Base-by-base conservation (phyloP, 2,888 invertebrate species). In the Synergus umbraculus region DNA sequence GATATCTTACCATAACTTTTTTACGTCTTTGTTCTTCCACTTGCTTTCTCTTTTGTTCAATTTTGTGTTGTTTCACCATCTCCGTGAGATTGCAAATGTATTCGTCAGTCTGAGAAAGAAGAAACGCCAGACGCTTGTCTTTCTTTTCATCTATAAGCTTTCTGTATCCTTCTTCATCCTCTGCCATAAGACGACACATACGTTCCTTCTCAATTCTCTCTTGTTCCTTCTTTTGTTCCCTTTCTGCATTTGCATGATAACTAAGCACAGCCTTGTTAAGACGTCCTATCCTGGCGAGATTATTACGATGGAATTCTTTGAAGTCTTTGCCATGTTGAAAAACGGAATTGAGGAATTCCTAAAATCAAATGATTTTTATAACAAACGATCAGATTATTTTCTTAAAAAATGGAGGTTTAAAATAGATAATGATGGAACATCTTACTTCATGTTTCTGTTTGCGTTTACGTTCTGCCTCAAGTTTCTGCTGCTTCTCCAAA, bases 81-180 rank as follows among this genome's bases (percentile, higher is more conserved):
- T 98, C 98, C 0, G 98, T 99, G 82, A 99, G 95, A 92, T 98
- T 99, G 86, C 96, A 95, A 88, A 99, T 98, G 91, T 99, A 99
- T 91, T 99, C 99, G 93, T 99, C 99, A 2, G 99, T 99, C 93
- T 99, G 99, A 0, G 98, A 97, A 76, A 99, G 94, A 77, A 99
- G 94, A 95, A 99, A 99, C 76, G 99, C 99, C 90, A 99, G 93
- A 78, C 99, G 96, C 93, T 99, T 98, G 93, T 99, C 99, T 95
- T 99, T 99, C 95, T 99, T 99, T 92, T 99, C 99, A 95, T 99
- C 99, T 90, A 99, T 99, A 76, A 99, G 95, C 92, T 99, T 99
- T 85, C 99, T 95, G 93, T 99, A 99, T 82, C 99, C 99, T 92
- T 99, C 99, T 93, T 99, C 99, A 93, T 99, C 99, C 92, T 99